Evolutionary conservation across 1,140 invertebrate species (phyloP).

Genomic region (Matsumurasca onukii): DNA sequence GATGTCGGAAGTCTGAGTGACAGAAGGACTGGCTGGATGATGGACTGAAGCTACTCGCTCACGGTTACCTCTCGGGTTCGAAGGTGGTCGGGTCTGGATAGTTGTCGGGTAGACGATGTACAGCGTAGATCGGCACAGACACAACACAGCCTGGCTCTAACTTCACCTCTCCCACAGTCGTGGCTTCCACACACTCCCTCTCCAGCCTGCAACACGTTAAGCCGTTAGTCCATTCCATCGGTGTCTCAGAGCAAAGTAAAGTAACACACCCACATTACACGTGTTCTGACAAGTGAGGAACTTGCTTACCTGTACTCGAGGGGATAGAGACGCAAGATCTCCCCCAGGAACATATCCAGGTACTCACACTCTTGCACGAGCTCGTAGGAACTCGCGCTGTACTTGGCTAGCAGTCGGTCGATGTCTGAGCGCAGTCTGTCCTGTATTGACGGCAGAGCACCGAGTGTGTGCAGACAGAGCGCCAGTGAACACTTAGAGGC

Average conservation of each 20-base stretch:
- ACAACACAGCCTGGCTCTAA: slow-evolving; percentile 22
- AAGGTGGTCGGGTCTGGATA: slow-evolving; percentile 31
- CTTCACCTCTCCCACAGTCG: slow-evolving; percentile 13
- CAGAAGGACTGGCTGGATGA: no score
- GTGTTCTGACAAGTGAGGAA: no score
- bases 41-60: no score
- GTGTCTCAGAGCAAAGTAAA: background rate
- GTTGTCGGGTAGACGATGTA: slow-evolving; percentile 22
- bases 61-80: slow-evolving; percentile 32
- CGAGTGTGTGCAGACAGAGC: slow-evolving; percentile 23
- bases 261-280: background rate
- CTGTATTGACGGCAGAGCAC: slow-evolving; percentile 14
- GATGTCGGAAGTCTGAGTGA: no score
- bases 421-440: slow-evolving; percentile 27
- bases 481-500: slow-evolving; percentile 16
- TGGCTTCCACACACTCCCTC: slow-evolving; percentile 19
- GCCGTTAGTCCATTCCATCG: no score
- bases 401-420: background rate
- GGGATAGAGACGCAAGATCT: slow-evolving; percentile 31
- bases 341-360: slow-evolving; percentile 34
- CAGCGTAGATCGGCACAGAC: slow-evolving; percentile 27
- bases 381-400: slow-evolving; percentile 25
- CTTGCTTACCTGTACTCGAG: slow-evolving; percentile 29
- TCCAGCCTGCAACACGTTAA: slow-evolving; percentile 21
- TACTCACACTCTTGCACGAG: slow-evolving; percentile 27